A percentile compares a stretch with the other conserved stretches of the same genome.
phyloP scores from a whole-genome alignment of 2,888 invertebrate genomes.

The Xestobium rufovillosum region DNA sequence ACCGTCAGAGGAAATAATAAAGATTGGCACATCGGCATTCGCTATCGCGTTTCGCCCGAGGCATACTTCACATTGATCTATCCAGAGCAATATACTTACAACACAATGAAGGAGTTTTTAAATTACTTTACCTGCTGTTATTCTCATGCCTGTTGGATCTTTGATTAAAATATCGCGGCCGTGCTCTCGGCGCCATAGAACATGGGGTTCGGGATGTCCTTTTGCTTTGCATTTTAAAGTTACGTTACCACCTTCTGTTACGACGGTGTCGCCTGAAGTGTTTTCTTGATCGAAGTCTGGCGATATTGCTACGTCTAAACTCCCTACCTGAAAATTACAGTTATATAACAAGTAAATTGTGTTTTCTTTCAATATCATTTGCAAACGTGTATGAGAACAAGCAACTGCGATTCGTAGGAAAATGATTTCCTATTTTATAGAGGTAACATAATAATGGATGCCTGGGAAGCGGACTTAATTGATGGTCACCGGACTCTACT shows the following conservation, averaged over 20 bases:
- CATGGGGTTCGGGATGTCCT: constrained; percentile 71
- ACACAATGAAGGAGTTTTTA: constrained; percentile 34
- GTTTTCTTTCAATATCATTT: constrained; percentile 23
- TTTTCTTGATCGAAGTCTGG: constrained; percentile 85
- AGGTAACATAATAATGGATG: constrained; percentile 16
- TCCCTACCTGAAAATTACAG: constrained; percentile 60
- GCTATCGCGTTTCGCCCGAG: constrained; percentile 31
- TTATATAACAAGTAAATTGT: constrained; percentile 9
- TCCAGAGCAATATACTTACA: constrained; percentile 38
- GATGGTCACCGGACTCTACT: not conserved
- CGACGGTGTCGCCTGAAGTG: constrained; percentile 83
- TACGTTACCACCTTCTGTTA: constrained; percentile 73
- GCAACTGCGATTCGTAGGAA: constrained; percentile 32
- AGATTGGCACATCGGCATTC: constrained; percentile 15
- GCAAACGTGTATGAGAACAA: constrained; percentile 26
- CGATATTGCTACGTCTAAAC: constrained; percentile 78
- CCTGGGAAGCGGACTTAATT: not conserved
- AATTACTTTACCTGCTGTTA: constrained; percentile 31
- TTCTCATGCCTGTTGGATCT: constrained; percentile 50
- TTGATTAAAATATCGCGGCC: constrained; percentile 71
- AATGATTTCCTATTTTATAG: constrained; percentile 33
- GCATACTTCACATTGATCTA: constrained; percentile 33
- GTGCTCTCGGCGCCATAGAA: constrained; percentile 81
- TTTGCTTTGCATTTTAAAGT: constrained; percentile 63
- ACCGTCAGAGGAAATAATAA: not conserved